Base-by-base conservation (phyloP, 2,888 invertebrate species). In the Entomobrya proxima region DNA sequence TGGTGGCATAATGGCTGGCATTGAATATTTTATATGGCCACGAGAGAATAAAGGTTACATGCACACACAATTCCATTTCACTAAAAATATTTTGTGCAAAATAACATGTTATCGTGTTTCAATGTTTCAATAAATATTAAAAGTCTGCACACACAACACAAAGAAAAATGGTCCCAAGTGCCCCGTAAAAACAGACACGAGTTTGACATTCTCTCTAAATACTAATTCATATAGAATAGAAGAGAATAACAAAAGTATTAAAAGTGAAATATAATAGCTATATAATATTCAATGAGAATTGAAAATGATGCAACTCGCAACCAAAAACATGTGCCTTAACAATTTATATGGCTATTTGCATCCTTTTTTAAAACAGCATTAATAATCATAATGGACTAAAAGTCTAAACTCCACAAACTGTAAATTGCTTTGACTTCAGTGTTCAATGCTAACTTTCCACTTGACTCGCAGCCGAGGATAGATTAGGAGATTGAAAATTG, bases 401-500 rank as follows among this genome's bases (percentile, higher is more conserved):
- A n/a, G n/a, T n/a, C n/a, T n/a, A n/a, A n/a, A n/a, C n/a, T n/a
- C n/a, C 67, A 67, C 7, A 11, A 52, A 30, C 1, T 50, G 2
- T 27, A 32, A 78, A 78, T 50, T 64, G 55, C 24, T 61, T 67
- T 78, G 61, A 37, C 61, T 58, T n/a, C n/a, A n/a, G n/a, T 40
- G 40, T 24, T 37, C 67, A 40, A 67, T 21, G 40, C 24, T 44
- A n/a, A 44, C 13, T 64, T 37, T 18, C 32, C 35, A 18, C 64
- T 9, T 35, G 32, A 9, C 35, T n/a, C n/a, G n/a, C n/a, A n/a
- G n/a, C n/a, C n/a, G n/a, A n/a, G n/a, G n/a, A n/a, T n/a, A n/a
- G n/a, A n/a, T n/a, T n/a, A 72, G 72, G 37, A 79, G 55, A 52
- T 80, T 67, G 37, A 58, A 79, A 80, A 74, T 74, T 61, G 64